Percentiles rank a stretch among this genome's conserved stretches.
phyloP scores from a whole-genome alignment of 1,140 invertebrate species.

The Eueides isabella region DNA sequence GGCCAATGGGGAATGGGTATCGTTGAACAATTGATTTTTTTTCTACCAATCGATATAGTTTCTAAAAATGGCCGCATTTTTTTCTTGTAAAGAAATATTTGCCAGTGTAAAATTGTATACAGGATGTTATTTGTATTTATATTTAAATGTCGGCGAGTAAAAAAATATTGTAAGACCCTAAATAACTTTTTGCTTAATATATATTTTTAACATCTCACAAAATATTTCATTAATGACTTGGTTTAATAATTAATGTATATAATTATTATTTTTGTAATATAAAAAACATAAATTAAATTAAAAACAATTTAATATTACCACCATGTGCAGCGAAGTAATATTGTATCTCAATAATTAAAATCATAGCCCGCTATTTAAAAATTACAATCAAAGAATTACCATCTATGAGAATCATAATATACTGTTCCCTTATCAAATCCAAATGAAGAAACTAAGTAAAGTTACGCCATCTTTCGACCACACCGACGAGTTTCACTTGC shows the following conservation, averaged over 20 bases:
- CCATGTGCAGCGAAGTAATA: too few relatives aligned
- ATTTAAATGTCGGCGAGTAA: too few relatives aligned
- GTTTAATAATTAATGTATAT: too few relatives aligned
- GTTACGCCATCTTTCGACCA: conserved; percentile 47
- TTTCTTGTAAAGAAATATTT: conserved; percentile 17
- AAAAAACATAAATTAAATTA: too few relatives aligned
- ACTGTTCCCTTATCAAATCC: neutral
- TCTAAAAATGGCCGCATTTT: conserved; percentile 70
- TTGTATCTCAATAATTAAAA: too few relatives aligned
- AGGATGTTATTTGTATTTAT: neutral
- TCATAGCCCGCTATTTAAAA: neutral
- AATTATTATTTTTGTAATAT: too few relatives aligned
- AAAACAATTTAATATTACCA: too few relatives aligned
- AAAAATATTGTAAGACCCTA: neutral
- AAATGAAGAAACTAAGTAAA: neutral
- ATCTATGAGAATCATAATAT: neutral
- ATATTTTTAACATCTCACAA: too few relatives aligned
- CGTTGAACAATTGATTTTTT: conserved; percentile 71
- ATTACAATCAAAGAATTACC: neutral
- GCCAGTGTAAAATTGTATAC: neutral
- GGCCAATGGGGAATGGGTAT: conserved; percentile 71
- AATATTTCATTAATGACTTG: too few relatives aligned
- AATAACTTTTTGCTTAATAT: neutral
- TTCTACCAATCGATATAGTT: conserved; percentile 75
- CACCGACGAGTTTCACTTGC: neutral